These are phyloP conservation scores for Rhynchomys soricoides DNA, from an alignment of 2,113 vertebrate genomes.

Conservation along the genomic window DNA sequence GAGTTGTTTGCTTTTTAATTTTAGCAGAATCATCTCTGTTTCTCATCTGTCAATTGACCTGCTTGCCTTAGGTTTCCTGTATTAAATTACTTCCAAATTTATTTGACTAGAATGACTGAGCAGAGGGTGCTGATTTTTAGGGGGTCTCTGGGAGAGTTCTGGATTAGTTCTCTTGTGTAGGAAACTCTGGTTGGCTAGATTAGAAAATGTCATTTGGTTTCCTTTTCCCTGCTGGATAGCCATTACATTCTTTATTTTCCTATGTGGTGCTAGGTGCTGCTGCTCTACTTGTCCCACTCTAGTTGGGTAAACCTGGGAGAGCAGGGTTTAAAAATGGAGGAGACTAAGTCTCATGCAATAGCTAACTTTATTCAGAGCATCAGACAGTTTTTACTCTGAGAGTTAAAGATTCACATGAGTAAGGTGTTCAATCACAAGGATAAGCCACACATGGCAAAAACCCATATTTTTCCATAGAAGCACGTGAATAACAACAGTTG, in stretches of 20 bases:
- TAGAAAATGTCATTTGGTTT: slow-evolving; percentile 46
- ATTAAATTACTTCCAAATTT: slow-evolving; percentile 30
- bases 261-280: neutral
- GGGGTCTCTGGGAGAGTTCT: neutral
- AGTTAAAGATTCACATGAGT: neutral
- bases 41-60: neutral
- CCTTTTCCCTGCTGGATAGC: slow-evolving; percentile 10
- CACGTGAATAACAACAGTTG: neutral
- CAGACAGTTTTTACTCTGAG: neutral
- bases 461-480: neutral
- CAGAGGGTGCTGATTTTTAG: neutral
- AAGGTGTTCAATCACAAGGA: neutral
- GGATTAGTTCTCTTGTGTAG: neutral
- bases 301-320: neutral
- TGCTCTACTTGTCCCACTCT: neutral
- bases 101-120: slow-evolving; percentile 42
- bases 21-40: slow-evolving; percentile 33
- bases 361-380: neutral
- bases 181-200: neutral
- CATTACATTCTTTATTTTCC: neutral
- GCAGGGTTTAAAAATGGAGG: neutral
- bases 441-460: neutral
- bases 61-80: neutral
- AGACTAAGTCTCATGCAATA: neutral
- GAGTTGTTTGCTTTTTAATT: slow-evolving; percentile 42